Evolutionary conservation across 2,888 invertebrate genomes (phyloP).

Genomic region (Omphaloscelis lunosa): DNA sequence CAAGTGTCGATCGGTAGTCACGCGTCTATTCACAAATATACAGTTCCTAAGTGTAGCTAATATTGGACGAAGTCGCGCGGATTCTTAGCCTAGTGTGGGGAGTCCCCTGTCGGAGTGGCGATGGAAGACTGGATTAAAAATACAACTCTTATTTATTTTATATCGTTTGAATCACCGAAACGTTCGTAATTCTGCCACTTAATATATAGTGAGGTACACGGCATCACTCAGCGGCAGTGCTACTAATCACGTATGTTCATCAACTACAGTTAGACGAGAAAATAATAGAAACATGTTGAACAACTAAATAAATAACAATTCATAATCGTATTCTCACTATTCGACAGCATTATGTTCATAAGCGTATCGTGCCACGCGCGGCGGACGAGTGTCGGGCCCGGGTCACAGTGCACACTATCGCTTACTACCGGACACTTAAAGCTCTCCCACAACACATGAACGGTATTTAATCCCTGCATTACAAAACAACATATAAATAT

Average conservation of each 20-base stretch:
- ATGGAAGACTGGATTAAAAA: constrained; percentile 84
- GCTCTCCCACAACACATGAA: constrained; percentile 75
- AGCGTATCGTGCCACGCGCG: constrained; percentile 66
- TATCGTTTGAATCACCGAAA: constrained; percentile 62
- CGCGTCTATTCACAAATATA: constrained; percentile 79
- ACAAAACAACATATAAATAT: constrained; percentile 70
- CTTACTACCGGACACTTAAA: constrained; percentile 68
- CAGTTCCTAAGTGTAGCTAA: constrained; percentile 80
- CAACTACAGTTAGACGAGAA: constrained; percentile 52
- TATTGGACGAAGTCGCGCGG: constrained; percentile 84
- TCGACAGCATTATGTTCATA: constrained; percentile 67
- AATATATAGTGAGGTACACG: constrained; percentile 75
- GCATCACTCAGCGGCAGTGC: constrained; percentile 75
- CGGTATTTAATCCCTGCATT: constrained; percentile 73
- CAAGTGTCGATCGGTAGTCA: constrained; percentile 58
- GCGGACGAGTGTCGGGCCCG: constrained; percentile 19
- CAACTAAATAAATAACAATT: constrained; percentile 73
- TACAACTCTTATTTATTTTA: constrained; percentile 65
- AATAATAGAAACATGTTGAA: constrained; percentile 67
- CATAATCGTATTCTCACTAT: constrained; percentile 67
- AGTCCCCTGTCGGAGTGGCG: constrained; percentile 62
- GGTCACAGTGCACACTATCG: constrained; percentile 32
- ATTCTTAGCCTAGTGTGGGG: constrained; percentile 69
- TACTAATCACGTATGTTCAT: constrained; percentile 52
- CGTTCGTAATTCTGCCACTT: constrained; percentile 71